Conservation (phyloP, 2,888 invertebrate genomes). For the Tanytarsus gracilentus region DNA sequence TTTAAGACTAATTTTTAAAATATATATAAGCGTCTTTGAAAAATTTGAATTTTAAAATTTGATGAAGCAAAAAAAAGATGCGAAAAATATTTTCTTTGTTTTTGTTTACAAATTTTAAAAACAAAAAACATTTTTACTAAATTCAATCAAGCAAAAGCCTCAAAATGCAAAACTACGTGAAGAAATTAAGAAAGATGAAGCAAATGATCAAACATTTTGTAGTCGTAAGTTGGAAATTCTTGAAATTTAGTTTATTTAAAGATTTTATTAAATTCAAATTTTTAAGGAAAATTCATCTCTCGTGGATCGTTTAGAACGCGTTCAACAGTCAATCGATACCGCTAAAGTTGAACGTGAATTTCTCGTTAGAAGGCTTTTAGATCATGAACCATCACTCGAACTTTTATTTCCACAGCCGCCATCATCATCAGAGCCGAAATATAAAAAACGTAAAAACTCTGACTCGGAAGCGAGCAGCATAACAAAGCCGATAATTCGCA, state of each 20-base stretch:
- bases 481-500: not conserved
- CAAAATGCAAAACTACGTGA: too few species aligned
- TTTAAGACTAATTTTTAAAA: too few species aligned
- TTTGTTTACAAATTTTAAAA: too few species aligned
- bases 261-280: not conserved
- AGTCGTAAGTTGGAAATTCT: not conserved
- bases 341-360: constrained; percentile 6
- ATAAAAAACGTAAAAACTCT: constrained; percentile 22
- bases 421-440: not conserved
- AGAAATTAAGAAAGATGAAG: constrained; percentile 7
- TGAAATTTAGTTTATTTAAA: not conserved
- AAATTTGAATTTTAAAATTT: too few species aligned
- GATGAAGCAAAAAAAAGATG: too few species aligned
- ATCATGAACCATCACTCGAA: not conserved
- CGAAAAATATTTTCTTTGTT: too few species aligned
- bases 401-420: not conserved
- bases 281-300: constrained; percentile 17
- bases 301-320: not conserved
- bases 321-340: not conserved
- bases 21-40: too few species aligned
- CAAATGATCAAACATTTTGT: constrained; percentile 3
- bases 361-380: not conserved
- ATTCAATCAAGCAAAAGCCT: too few species aligned
- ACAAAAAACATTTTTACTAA: too few species aligned
- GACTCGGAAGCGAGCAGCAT: not conserved